These are phyloP conservation scores for Volucella inflata DNA, from an alignment of 2,888 invertebrate species.

Conservation along the genomic window DNA sequence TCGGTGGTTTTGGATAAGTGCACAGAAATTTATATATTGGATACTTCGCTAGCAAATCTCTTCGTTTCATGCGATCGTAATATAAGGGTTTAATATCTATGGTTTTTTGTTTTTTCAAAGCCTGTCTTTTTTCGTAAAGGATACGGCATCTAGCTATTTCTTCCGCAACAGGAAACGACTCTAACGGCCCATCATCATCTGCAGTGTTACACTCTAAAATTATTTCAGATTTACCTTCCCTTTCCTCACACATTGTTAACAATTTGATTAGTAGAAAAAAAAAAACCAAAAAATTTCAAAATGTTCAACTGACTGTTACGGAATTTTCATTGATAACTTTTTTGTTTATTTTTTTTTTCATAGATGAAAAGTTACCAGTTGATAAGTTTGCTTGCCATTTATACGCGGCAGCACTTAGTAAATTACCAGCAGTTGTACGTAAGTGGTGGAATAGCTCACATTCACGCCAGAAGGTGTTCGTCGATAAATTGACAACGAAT, in stretches of 20 bases:
- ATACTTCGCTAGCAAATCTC: conserved; percentile 73
- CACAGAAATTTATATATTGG: conserved; percentile 78
- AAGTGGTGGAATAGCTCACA: conserved; percentile 91
- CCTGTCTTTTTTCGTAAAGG: conserved; percentile 78
- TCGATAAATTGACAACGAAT: conserved; percentile 88
- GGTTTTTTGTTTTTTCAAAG: conserved; percentile 39
- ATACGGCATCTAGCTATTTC: conserved; percentile 79
- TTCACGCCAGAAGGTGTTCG: conserved; percentile 86
- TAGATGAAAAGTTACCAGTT: conserved; percentile 78
- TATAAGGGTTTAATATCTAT: conserved; percentile 79
- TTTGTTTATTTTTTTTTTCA: conserved; percentile 38
- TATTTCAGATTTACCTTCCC: conserved; percentile 55
- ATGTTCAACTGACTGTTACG: not conserved
- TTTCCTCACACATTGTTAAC: conserved; percentile 46
- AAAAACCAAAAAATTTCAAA: conserved; percentile 10
- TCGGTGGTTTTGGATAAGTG: conserved; percentile 77
- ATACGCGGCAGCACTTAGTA: conserved; percentile 87
- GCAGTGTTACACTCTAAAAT: conserved; percentile 77
- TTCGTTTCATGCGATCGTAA: conserved; percentile 74
- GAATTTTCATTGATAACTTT: conserved; percentile 17
- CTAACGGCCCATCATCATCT: conserved; percentile 45
- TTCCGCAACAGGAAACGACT: conserved; percentile 77
- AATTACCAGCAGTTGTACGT: conserved; percentile 89
- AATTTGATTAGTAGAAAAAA: not conserved
- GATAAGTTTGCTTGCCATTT: conserved; percentile 86